Base-by-base conservation (phyloP, 2,113 vertebrate genomes). In the Gallinago undulata region DNA sequence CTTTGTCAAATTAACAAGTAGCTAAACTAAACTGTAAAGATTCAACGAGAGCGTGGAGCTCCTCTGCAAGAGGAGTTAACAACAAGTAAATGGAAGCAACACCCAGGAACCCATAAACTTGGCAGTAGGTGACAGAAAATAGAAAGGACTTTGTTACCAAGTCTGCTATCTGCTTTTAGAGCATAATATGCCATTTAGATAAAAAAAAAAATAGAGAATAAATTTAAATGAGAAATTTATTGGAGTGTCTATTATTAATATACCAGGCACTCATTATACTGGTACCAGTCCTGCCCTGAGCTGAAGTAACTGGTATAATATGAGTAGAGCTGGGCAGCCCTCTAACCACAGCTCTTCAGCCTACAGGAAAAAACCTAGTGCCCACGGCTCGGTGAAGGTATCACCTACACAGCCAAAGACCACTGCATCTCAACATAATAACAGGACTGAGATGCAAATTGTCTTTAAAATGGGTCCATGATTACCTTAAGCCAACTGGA, bases 121-220 rank as follows among this genome's bases (percentile, higher is more conserved):
- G 75, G 69, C 83, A 76, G 50, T 35, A 94, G 55, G 72, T 77
- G 45, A 69, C 55, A 89, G 70, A 93, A 96, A 94, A 90, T 69
- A 89, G 63, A 50, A 92, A 83, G 37, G 45, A 76, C 80, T 94
- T 88, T 73, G 83, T 79, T 86, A 89, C 28, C 55, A 62, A 86
- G 72, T 48, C 33, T 89, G 14, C 76, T 76, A 77, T 86, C 76
- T 94, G 87, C 66, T 90, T 84, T 80, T 81, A 62, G n/a, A 83
- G 31, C 35, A 62, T 68, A 33, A 25, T 59, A 21, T 51, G 28
- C 17, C 16, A 5, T 73, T 83, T 86, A 80, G 25, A 79, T 50
- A 55, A 78, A 62, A 51, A 51, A 55, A 53, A 55, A 53, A 85
- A 30, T 7, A 76, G 39, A 5, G 13, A 64, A 60, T 27, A 87